These are phyloP conservation scores for Balanococcus diminutus DNA, from an alignment of 2,888 invertebrate genomes.

Conservation along the genomic window DNA sequence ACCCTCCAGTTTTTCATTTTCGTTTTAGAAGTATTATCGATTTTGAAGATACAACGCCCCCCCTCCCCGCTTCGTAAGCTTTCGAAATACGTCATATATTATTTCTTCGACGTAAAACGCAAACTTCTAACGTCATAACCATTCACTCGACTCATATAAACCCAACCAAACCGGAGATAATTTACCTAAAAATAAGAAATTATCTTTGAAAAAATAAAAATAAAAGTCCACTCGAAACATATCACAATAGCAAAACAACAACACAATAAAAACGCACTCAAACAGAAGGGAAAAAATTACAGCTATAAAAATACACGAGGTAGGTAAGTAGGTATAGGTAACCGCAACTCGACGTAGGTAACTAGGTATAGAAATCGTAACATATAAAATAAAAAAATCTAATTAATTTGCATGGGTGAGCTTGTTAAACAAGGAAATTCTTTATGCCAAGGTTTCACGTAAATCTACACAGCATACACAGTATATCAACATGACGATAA, in stretches of 20 bases:
- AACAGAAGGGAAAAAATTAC: neutral
- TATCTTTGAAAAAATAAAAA: neutral
- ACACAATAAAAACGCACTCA: neutral
- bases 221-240: neutral
- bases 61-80: too few species aligned
- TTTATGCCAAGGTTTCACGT: slow-evolving; percentile 28
- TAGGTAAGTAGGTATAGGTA: neutral
- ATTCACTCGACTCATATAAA: neutral
- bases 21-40: too few species aligned
- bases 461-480: neutral
- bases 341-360: neutral
- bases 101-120: neutral
- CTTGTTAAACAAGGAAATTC: slow-evolving; percentile 29
- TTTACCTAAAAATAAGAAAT: neutral
- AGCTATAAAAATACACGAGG: neutral
- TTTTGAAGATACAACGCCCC: too few species aligned
- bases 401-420: slow-evolving; percentile 39
- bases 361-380: neutral
- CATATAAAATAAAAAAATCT: neutral
- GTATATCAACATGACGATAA: neutral
- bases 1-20: too few species aligned
- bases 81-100: neutral
- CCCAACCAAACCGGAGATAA: neutral
- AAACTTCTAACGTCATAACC: neutral
- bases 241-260: neutral